These are phyloP conservation scores for Drosophila yooni DNA, from an alignment of 2,888 invertebrate genomes.

Conservation along the genomic window DNA sequence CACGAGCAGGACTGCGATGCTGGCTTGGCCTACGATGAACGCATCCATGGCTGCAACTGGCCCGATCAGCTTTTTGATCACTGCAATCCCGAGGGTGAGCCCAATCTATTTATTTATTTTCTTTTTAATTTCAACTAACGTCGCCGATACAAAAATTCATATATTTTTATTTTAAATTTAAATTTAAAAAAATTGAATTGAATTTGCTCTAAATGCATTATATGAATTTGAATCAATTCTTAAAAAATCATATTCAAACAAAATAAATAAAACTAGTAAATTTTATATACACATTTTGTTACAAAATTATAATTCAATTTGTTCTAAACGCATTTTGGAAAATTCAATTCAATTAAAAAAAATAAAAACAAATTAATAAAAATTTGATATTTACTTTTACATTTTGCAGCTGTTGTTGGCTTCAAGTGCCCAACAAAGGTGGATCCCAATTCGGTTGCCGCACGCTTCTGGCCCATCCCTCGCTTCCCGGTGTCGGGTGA, in stretches of 20 bases:
- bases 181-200: background rate
- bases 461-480: constrained; percentile 96
- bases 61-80: constrained; percentile 94
- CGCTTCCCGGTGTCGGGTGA: constrained; percentile 95
- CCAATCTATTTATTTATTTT: background rate
- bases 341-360: constrained; percentile 19
- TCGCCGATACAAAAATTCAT: background rate
- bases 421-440: constrained; percentile 96
- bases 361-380: constrained; percentile 33
- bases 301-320: background rate
- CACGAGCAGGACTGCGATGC: constrained; percentile 93
- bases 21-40: constrained; percentile 94
- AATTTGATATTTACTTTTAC: background rate
- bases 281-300: background rate
- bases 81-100: constrained; percentile 94
- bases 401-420: constrained; percentile 91
- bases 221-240: background rate
- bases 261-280: background rate
- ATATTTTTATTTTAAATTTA: background rate
- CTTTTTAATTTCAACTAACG: background rate
- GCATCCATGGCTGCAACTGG: constrained; percentile 96
- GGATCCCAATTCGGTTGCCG: constrained; percentile 91
- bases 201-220: background rate
- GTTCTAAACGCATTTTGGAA: background rate
- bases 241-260: background rate